Conservation (phyloP, 2,113 vertebrate genomes). For the Lepus europaeus region DNA sequence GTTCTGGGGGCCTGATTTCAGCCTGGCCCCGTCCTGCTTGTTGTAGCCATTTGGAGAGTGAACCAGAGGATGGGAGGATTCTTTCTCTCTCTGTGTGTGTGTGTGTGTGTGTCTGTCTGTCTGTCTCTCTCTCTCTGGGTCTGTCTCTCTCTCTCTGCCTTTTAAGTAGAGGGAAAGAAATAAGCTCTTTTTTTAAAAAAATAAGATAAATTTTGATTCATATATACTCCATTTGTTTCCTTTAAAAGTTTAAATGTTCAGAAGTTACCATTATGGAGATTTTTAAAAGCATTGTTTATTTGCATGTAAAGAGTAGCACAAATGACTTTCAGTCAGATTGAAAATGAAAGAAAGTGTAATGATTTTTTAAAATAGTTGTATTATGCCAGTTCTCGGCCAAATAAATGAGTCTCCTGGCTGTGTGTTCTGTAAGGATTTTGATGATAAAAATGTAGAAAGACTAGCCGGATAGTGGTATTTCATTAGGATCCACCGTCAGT, state of each 20-base stretch:
- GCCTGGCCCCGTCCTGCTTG: too few species aligned
- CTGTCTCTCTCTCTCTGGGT: too few species aligned
- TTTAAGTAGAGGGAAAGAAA: too few species aligned
- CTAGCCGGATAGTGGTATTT: not conserved
- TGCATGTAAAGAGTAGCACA: not conserved
- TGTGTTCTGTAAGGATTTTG: conserved; percentile 29
- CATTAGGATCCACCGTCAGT: not conserved
- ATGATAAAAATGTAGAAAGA: not conserved
- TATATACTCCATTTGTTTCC: not conserved
- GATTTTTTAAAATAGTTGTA: not conserved
- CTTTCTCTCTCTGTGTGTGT: too few species aligned
- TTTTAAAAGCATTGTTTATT: not conserved
- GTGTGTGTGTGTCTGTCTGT: too few species aligned
- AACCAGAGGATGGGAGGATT: too few species aligned
- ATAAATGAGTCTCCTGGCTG: not conserved
- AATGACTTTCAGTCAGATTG: not conserved
- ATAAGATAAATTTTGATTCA: not conserved
- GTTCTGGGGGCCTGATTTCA: too few species aligned
- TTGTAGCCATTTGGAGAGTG: too few species aligned
- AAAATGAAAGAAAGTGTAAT: conserved; percentile 35
- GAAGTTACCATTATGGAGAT: not conserved
- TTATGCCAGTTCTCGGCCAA: not conserved
- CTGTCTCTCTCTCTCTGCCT: too few species aligned
- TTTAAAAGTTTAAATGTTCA: not conserved
- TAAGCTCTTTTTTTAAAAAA: not conserved